Percentiles rank a stretch among this genome's conserved stretches.
phyloP scores from a whole-genome alignment of 30 jellyfish, hydroid and myxozoan genomes.

The Pelagia noctiluca region DNA sequence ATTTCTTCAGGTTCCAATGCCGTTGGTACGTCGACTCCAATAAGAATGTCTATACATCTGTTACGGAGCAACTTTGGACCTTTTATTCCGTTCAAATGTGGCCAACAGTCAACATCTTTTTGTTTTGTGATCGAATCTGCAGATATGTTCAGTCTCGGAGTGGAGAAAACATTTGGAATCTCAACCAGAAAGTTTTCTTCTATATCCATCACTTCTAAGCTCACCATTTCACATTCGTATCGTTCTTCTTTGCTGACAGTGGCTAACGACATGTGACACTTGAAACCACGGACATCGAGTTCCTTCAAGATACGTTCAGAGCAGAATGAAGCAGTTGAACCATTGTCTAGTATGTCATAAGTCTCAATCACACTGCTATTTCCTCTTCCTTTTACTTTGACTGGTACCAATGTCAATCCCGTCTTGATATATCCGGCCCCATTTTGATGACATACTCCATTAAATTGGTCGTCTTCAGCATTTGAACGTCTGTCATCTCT shows the following conservation, averaged over 20 bases:
- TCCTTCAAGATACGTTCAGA: constrained; percentile 43
- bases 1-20: constrained; percentile 41
- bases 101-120: background rate
- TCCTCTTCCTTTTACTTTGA: constrained; percentile 18
- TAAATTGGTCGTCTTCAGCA: background rate
- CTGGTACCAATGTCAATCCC: constrained; percentile 5
- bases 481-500: no score
- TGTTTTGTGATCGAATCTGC: background rate
- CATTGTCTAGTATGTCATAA: constrained; percentile 58
- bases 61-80: background rate
- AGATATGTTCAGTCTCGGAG: background rate
- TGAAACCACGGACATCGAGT: constrained; percentile 41
- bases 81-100: constrained; percentile 15
- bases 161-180: background rate
- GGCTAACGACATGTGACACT: constrained; percentile 58
- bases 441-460: background rate
- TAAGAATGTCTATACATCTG: background rate
- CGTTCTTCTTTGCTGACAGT: constrained; percentile 24
- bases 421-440: background rate
- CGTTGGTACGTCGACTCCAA: constrained; percentile 28
- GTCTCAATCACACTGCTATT: background rate
- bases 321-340: constrained; percentile 67
- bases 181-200: background rate
- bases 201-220: constrained; percentile 9
- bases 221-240: background rate